phyloP scores from a whole-genome alignment of 2,888 invertebrate genomes.

The Apantesis nais region DNA sequence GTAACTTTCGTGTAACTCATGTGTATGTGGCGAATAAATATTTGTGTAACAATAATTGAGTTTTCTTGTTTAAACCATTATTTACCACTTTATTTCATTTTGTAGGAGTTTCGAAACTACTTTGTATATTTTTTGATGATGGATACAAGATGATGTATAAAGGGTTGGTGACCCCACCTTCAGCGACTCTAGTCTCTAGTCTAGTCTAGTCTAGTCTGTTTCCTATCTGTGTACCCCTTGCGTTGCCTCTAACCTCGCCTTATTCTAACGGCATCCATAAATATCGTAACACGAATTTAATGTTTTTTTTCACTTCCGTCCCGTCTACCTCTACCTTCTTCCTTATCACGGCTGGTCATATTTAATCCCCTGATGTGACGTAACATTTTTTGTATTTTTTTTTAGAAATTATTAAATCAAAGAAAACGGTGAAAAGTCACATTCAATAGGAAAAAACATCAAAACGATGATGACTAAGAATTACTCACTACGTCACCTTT shows the following conservation, averaged over 20 bases:
- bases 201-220: too few species aligned
- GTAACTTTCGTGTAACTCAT: constrained; percentile 72
- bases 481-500: not conserved
- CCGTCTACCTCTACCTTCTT: too few species aligned
- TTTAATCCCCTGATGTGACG: too few species aligned
- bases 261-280: not conserved
- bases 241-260: not conserved
- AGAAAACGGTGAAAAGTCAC: too few species aligned
- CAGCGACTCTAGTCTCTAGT: not conserved
- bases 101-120: too few species aligned
- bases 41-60: constrained; percentile 73
- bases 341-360: not conserved
- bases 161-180: too few species aligned
- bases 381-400: too few species aligned
- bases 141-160: not conserved
- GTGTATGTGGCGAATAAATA: constrained; percentile 77
- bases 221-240: not conserved
- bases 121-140: not conserved
- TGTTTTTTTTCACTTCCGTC: not conserved
- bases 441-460: not conserved
- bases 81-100: not conserved
- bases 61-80: constrained; percentile 25
- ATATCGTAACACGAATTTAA: not conserved
- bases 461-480: too few species aligned
- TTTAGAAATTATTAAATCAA: not conserved